phyloP scores from a whole-genome alignment of 2,797 vertebrate species.

The Smutsia temminckii region DNA sequence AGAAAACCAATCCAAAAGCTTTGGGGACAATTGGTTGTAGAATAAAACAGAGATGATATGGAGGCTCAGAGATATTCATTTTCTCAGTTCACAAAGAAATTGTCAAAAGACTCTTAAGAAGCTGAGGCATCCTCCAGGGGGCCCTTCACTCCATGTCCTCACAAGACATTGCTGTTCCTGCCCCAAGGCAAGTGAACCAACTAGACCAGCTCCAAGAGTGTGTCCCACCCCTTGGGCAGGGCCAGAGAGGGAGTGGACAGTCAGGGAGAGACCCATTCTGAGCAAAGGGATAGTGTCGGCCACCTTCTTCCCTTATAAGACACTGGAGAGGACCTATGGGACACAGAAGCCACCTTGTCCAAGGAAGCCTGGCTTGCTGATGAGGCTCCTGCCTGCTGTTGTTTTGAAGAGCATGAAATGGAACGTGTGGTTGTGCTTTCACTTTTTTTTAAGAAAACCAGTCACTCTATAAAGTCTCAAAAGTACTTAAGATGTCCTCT shows the following conservation, averaged over 20 bases:
- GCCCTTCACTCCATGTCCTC: not conserved
- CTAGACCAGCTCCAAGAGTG: not conserved
- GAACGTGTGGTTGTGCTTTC: not conserved
- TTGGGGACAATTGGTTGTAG: not conserved
- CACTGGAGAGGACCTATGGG: not conserved
- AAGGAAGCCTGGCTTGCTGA: not conserved
- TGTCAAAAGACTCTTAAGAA: not conserved
- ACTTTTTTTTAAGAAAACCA: not conserved
- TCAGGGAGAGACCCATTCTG: not conserved
- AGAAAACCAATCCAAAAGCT: not conserved
- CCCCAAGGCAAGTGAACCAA: not conserved
- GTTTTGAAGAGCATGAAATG: not conserved
- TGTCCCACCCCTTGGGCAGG: not conserved
- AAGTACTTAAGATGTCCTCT: not conserved
- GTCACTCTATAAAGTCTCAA: constrained; percentile 22
- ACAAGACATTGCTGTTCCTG: not conserved
- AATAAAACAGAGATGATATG: not conserved
- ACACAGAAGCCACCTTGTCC: not conserved
- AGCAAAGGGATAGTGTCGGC: not conserved
- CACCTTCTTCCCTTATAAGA: not conserved
- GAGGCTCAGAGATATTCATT: not conserved
- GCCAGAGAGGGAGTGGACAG: not conserved
- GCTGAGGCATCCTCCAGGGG: not conserved
- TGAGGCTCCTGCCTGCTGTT: not conserved
- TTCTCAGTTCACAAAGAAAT: constrained; percentile 31